Conservation (phyloP, 37 sponge, comb jelly and placozoan species). For the Halisarca cf. caerulea region DNA sequence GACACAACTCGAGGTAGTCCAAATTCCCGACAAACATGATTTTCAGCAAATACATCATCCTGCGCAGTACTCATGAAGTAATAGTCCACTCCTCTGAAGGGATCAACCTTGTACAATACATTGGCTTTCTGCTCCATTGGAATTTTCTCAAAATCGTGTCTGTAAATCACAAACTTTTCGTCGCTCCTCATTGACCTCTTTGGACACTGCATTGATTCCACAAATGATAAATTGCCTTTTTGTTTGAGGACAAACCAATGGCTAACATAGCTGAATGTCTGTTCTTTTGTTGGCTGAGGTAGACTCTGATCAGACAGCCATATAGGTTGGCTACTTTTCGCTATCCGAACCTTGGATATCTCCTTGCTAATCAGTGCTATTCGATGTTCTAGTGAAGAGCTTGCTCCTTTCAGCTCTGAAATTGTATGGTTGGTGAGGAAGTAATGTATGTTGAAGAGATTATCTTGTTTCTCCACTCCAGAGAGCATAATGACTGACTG, state of each 20-base stretch:
- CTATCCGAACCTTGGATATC: not conserved
- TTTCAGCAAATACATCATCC: not conserved
- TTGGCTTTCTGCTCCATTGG: not conserved
- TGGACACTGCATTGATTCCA: not conserved
- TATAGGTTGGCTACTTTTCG: not conserved
- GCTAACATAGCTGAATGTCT: not conserved
- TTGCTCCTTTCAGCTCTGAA: not conserved
- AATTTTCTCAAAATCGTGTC: not conserved
- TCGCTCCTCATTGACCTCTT: not conserved
- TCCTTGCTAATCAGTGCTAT: not conserved
- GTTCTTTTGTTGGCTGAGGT: not conserved
- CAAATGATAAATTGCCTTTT: not conserved
- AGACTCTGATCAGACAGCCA: not conserved
- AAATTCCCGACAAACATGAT: slow-evolving; percentile 26
- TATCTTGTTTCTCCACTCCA: not conserved
- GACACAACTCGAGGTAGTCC: slow-evolving; percentile 34
- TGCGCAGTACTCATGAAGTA: slow-evolving; percentile 12
- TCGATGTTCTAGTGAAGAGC: not conserved
- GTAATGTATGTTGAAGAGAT: slow-evolving; percentile 1
- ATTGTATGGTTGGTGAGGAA: not conserved
- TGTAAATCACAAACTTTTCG: not conserved
- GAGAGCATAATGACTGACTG: not conserved
- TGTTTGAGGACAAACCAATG: not conserved
- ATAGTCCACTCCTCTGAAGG: slow-evolving; percentile 49
- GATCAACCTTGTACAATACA: slow-evolving; percentile 41